Evolutionary conservation across 2,888 invertebrate genomes (phyloP), one percentile per base, ranked within the genome.

Genomic region (Drosophila niveifrons): DNA sequence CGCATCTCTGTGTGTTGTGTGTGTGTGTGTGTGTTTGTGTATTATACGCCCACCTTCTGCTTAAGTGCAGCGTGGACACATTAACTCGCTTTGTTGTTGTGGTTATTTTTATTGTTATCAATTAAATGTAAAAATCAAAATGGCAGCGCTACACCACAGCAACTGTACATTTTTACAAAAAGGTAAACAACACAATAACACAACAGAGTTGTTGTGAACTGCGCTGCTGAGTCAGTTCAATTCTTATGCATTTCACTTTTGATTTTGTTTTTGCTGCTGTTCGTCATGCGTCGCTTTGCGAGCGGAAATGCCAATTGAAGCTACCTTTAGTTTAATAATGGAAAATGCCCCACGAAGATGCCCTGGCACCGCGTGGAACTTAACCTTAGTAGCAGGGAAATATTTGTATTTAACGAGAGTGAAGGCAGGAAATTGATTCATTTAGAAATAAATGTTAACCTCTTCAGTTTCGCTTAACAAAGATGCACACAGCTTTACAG

Each of bases 231-330:
- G 82, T 83, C 82, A 88, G 68, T 46, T 47, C 43, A 52, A 78
- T 76, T 84, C 85, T 70, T 78, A 82, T 88, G 82, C 77, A 79
- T 64, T 84, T 77, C 58, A 64, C 23, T 52, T 63, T 8, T 31
- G 3, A 15, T 61, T 43, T 62, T 53, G 18, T 50, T 36, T 51
- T 23, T 6, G 23, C 23, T 13, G 23, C 28, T 65, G 63, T 52
- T 76, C 66, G 70, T 72, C 82, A 75, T 75, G 64, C 59, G 71
- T 71, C 61, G 61, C 41, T 57, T 71, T 61, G 61, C 41, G 57
- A 86, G 47, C 83, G 83, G 83, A 83, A 82, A 75, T 82, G 77
- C 86, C 83, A 83, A 83, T 83, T 83, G 83, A 82, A 70, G 78
- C 83, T 83, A 83, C 83, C 83, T 83, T 83, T 85, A 62, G 77